Conservation (phyloP, 2,888 invertebrate species). For the Lycia hirtaria region DNA sequence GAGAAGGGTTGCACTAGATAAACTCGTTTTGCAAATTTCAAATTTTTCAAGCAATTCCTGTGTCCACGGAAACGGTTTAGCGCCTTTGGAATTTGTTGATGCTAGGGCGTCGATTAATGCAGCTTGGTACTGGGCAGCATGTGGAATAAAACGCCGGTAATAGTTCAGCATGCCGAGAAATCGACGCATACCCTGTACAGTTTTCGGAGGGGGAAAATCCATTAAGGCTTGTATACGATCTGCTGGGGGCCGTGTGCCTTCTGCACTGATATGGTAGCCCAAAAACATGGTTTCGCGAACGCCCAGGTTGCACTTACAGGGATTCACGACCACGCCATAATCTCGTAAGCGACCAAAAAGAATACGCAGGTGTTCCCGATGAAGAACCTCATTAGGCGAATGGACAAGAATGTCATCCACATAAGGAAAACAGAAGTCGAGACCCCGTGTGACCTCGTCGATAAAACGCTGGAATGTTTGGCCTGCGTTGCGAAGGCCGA, state of each 20-base stretch:
- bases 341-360: conserved; percentile 26
- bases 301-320: conserved; percentile 23
- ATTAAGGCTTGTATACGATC: neutral
- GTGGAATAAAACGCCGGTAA: conserved; percentile 2
- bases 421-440: too few relatives aligned
- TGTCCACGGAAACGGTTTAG: neutral
- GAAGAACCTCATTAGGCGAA: conserved; percentile 40
- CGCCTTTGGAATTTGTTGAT: neutral
- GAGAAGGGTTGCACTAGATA: neutral
- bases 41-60: neutral
- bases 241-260: conserved; percentile 3
- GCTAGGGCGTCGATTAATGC: neutral
- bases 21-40: neutral
- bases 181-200: neutral
- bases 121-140: neutral
- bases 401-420: too few relatives aligned
- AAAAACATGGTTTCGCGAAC: conserved; percentile 1
- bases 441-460: too few relatives aligned
- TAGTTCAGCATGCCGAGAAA: conserved; percentile 10
- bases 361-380: conserved; percentile 11
- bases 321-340: conserved; percentile 31
- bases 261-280: conserved; percentile 4
- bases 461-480: too few relatives aligned
- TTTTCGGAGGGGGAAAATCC: neutral
- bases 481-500: too few relatives aligned